Percentiles rank a stretch among this genome's conserved stretches.
Evolutionary conservation across 2,797 vertebrate genomes (phyloP).

Genomic region (Microctenopoma lineatum): DNA sequence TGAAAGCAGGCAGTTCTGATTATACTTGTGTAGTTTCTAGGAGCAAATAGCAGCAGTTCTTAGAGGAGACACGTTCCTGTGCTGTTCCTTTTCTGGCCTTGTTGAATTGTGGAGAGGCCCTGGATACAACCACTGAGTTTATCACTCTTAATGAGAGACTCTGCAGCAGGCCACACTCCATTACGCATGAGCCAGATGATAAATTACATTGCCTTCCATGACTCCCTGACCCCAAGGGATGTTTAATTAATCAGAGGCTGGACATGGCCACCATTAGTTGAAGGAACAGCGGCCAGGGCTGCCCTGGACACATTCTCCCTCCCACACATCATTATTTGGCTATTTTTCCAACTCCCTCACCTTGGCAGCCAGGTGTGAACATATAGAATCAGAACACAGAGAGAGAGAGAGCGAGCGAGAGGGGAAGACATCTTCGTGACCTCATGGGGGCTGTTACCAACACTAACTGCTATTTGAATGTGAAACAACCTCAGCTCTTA

Average conservation of each 20-base stretch:
- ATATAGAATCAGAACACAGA: slow-evolving; percentile 21
- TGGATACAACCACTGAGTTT: slow-evolving; percentile 65
- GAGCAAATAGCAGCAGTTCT: slow-evolving; percentile 29
- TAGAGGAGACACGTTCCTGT: slow-evolving; percentile 22
- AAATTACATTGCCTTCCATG: slow-evolving; percentile 67
- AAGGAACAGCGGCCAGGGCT: slow-evolving; percentile 56
- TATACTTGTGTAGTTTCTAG: slow-evolving; percentile 6
- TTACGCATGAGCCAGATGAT: slow-evolving; percentile 76
- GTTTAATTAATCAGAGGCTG: slow-evolving; percentile 80
- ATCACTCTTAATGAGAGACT: slow-evolving; percentile 82
- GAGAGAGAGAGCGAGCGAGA: background rate
- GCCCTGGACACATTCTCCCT: slow-evolving; percentile 55
- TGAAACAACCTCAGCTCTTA: slow-evolving; percentile 52
- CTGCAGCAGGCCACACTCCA: slow-evolving; percentile 74
- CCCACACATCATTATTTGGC: slow-evolving; percentile 69
- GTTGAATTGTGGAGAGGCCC: slow-evolving; percentile 53
- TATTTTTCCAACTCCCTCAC: slow-evolving; percentile 48
- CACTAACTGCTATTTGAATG: slow-evolving; percentile 60
- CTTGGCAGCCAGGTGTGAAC: slow-evolving; percentile 65
- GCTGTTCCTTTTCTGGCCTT: slow-evolving; percentile 29
- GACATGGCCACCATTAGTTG: slow-evolving; percentile 66
- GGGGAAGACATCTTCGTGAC: slow-evolving; percentile 8
- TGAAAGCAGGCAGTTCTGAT: slow-evolving; percentile 25
- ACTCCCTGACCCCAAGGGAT: slow-evolving; percentile 72
- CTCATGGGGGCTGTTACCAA: slow-evolving; percentile 54